Conservation (phyloP, 2,113 vertebrate species). For the Herpailurus yagouaroundi region DNA sequence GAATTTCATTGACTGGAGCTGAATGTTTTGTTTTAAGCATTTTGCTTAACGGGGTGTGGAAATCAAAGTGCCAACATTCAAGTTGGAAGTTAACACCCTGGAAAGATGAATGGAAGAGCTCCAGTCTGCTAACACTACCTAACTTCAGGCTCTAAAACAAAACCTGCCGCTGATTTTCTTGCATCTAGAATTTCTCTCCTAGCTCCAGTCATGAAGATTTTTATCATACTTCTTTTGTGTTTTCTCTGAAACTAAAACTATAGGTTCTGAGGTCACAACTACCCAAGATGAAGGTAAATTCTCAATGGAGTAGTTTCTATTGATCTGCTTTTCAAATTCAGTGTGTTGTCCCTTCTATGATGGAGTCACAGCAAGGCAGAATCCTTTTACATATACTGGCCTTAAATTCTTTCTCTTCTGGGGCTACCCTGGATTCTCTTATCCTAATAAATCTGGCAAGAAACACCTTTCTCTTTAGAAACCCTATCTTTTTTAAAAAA, state of each 20-base stretch:
- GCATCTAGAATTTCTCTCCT: slow-evolving; percentile 46
- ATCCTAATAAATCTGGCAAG: slow-evolving; percentile 34
- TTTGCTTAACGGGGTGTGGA: slow-evolving; percentile 67
- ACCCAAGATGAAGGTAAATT: slow-evolving; percentile 31
- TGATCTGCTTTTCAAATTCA: slow-evolving; percentile 58
- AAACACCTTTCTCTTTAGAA: slow-evolving; percentile 35
- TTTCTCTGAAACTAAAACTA: slow-evolving; percentile 61
- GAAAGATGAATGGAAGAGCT: slow-evolving; percentile 59
- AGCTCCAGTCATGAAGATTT: neutral
- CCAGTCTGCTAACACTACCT: neutral
- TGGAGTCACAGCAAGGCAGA: neutral
- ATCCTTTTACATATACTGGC: neutral
- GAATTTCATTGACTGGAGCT: slow-evolving; percentile 59
- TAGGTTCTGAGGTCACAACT: neutral
- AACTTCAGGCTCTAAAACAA: slow-evolving; percentile 19
- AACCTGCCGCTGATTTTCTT: neutral
- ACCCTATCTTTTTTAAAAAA: neutral
- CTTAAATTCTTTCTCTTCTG: neutral
- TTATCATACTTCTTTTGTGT: neutral
- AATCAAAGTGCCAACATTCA: slow-evolving; percentile 51
- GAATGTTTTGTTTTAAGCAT: slow-evolving; percentile 67
- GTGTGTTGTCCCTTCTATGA: neutral
- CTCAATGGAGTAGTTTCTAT: slow-evolving; percentile 12
- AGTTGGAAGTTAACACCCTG: slow-evolving; percentile 59
- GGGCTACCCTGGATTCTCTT: neutral